phyloP scores from a whole-genome alignment of 2,797 vertebrate species.

The Sphaeramia orbicularis region DNA sequence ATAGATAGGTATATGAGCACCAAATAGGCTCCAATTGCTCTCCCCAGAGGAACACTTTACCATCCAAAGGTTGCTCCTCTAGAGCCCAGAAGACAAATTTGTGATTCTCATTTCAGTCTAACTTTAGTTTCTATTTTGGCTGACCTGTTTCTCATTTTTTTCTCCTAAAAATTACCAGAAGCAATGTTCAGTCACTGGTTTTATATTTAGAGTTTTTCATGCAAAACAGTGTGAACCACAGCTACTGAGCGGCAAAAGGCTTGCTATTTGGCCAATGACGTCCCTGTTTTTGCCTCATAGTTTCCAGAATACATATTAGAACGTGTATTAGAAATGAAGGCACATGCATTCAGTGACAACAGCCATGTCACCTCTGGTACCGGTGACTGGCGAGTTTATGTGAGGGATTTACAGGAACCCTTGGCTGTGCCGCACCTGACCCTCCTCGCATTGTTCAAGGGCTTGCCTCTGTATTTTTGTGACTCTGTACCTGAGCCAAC shows the following conservation, averaged over 20 bases:
- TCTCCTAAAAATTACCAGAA: too few relatives aligned
- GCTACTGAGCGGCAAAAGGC: neutral
- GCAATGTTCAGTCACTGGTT: neutral
- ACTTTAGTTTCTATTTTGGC: too few relatives aligned
- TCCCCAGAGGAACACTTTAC: too few relatives aligned
- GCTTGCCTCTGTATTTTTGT: constrained; percentile 36
- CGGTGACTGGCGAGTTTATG: constrained; percentile 19
- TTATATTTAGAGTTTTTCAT: neutral
- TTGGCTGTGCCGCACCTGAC: constrained; percentile 14
- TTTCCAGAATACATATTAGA: neutral
- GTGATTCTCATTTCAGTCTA: too few relatives aligned
- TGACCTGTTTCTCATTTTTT: too few relatives aligned
- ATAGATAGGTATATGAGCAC: too few relatives aligned
- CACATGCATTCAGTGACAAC: constrained; percentile 3
- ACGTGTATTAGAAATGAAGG: constrained; percentile 19
- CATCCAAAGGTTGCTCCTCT: too few relatives aligned
- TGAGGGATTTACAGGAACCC: constrained; percentile 18
- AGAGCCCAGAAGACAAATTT: too few relatives aligned
- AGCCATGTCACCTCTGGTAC: constrained; percentile 4
- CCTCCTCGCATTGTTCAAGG: constrained; percentile 22
- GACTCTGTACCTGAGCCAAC: constrained; percentile 29
- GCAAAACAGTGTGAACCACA: neutral
- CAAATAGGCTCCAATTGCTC: neutral
- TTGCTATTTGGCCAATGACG: constrained; percentile 5
- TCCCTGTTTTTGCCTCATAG: too few relatives aligned